Base-by-base conservation (phyloP, 2,888 invertebrate genomes). In the Gymnoscelis rufifasciata region DNA sequence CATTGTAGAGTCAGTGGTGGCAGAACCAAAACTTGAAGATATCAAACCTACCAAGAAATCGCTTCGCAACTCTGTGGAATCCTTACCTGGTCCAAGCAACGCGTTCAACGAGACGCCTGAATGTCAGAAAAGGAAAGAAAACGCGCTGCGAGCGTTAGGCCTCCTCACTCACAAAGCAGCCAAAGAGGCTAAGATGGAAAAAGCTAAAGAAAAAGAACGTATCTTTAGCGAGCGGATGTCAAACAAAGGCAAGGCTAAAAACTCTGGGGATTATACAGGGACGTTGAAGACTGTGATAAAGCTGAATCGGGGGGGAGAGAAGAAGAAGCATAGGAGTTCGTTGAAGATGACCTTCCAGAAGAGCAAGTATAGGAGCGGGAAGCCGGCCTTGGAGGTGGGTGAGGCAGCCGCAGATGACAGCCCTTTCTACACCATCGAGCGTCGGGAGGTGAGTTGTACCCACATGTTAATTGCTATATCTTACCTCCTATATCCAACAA, bases 231-330 rank as follows among this genome's bases (percentile, higher is more conserved):
- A 68, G 1, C 61, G 70, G 33, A 66, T 75, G 56, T 67, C 65
- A 0, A 80, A 74, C 50, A 79, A 79, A 45, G 69, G 60, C 27
- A 77, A 81, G 45, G 65, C 76, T 0, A 76, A 78, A 15, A 66
- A 80, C 14, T 79, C 83, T 3, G 81, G 84, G 11, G 91, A 90
- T 60, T 94, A 93, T 65, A 94, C 94, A 1, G 95, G 95, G 28
- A 95, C 95, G 0, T 73, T 95, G 55, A 95, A 95, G 72, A 95
- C 95, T 60, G 93, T 95, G 62, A 95, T 95, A 62, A 94, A 95
- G 78, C 79, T 95, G 55, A 92, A 92, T 70, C 90, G 92, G 52
- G 54, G 71, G 0, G 74, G 91, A 0, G 79, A 78, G 19, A 87
- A 92, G 62, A 93, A 93, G 75, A 92, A 91, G 56, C 90, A 90